Evolutionary conservation across 2,113 vertebrate species (phyloP), one percentile per base, ranked within the genome.

Genomic region (Alouatta palliata): DNA sequence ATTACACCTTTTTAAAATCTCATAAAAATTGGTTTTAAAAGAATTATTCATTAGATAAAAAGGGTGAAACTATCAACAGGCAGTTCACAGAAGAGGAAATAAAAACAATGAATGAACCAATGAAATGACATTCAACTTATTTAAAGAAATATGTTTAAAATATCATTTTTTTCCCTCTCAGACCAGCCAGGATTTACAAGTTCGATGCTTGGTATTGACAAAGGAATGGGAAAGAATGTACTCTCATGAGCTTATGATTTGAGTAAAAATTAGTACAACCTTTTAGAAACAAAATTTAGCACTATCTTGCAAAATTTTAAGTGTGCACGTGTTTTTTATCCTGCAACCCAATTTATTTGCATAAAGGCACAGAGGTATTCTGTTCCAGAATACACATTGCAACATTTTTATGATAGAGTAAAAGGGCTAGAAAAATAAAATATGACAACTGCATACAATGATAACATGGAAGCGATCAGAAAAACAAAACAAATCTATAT

Each of bases 231-330:
- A 45, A 71, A 76, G 52, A 30, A 23, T 8, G 10, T 66, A 45
- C 9, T 84, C 20, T 49, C 3, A 2, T 56, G 5, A 84, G 21
- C 8, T 91, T 87, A 76, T 75, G 8, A 79, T 61, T 87, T 23
- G 32, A 79, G 8, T 73, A 27, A 10, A 77, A 82, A 64, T 47
- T 94, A 54, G 45, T 73, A 58, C 49, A 58, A 35, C 25, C 47
- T 54, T 91, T 94, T 80, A n/a, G 71, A 76, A 82, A 71, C 16
- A 91, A 91, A 91, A 90, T 5, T 20, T 73, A 90, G 40, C 35
- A 30, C 32, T 52, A 6, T 52, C n/a, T 90, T 96, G 87, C 61
- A 91, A 37, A 80, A 23, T 58, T 91, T 85, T 71, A 76, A 70
- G n/a, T 71, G 4, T 70, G 37, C 2, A 40, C 32, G 5, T 80